Percentiles rank a stretch among this genome's conserved stretches.
phyloP scores from a whole-genome alignment of 2,113 vertebrate genomes.

The Bos taurus region ARS-UCD2.0 NC_037329.1:3798501-3799000 shows the following conservation, averaged over 20 bases:
- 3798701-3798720: neutral
- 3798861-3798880: neutral
- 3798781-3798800: neutral
- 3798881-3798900: neutral
- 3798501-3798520: neutral
- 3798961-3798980: neutral
- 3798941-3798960: neutral
- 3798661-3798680: neutral
- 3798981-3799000: neutral
- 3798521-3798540: neutral
- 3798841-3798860: neutral
- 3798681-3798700: neutral
- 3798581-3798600: neutral
- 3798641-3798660: neutral
- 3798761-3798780: neutral
- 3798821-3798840: neutral
- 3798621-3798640: neutral
- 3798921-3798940: neutral
- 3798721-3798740: neutral
- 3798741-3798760: neutral
- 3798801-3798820: neutral
- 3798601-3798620: neutral
- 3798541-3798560: neutral
- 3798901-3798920: neutral
- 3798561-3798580: neutral